phyloP scores from a whole-genome alignment of 2,113 vertebrate genomes.

The Muntiacus muntjak region DNA sequence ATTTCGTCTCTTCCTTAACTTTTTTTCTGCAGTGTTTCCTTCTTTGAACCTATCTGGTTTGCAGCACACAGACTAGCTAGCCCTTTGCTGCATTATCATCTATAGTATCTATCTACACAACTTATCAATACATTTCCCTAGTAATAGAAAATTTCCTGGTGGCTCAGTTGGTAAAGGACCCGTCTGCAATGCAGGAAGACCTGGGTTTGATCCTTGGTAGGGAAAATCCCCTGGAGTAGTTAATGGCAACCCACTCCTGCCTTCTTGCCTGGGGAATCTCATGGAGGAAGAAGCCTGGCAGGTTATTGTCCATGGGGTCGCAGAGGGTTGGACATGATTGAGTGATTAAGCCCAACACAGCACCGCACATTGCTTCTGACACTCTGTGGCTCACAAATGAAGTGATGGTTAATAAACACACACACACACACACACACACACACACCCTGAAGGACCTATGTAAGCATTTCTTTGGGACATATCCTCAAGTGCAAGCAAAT shows the following conservation, averaged over 20 bases:
- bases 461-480: background rate
- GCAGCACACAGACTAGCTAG: fast-evolving
- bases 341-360: background rate
- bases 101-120: too few species aligned
- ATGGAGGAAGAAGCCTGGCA: background rate
- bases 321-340: background rate
- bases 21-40: background rate
- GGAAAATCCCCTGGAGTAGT: background rate
- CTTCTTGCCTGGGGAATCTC: background rate
- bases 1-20: background rate
- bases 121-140: background rate
- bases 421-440: background rate
- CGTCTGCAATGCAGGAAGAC: background rate
- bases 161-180: background rate
- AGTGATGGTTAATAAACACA: background rate
- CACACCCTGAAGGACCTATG: background rate
- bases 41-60: background rate
- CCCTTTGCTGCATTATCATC: background rate
- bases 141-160: background rate
- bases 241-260: background rate
- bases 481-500: background rate
- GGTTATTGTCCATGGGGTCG: background rate
- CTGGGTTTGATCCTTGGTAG: background rate
- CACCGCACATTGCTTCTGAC: background rate
- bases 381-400: background rate